These are phyloP conservation scores for Naso thynnoides DNA, from an alignment of 2,797 vertebrate genomes.

Conservation along the genomic window DNA sequence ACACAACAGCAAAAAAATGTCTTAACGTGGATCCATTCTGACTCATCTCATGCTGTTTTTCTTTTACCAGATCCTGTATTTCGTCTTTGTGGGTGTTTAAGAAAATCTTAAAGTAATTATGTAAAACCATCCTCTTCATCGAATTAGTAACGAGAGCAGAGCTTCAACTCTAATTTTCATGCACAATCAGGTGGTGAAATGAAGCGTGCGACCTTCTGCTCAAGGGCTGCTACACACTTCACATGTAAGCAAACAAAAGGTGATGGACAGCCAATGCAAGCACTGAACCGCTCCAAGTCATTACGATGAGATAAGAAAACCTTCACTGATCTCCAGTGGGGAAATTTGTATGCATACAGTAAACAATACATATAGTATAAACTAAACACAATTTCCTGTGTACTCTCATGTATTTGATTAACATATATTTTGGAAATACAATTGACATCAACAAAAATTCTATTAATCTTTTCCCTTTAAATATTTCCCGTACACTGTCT, in stretches of 20 bases:
- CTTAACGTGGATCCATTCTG: neutral
- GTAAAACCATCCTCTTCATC: slow-evolving; percentile 42
- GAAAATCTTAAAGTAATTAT: slow-evolving; percentile 32
- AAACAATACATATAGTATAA: neutral
- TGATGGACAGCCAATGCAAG: neutral
- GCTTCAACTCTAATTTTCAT: slow-evolving; percentile 43
- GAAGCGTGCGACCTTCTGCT: slow-evolving; percentile 37
- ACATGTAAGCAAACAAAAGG: slow-evolving; percentile 36
- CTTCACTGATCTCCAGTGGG: no score
- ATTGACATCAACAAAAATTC: neutral
- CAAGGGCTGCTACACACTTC: slow-evolving; percentile 21
- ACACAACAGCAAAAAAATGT: neutral
- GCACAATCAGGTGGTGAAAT: slow-evolving; percentile 48
- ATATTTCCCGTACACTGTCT: no score
- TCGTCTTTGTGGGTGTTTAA: slow-evolving; percentile 9
- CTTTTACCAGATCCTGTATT: neutral
- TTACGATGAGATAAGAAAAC: no score
- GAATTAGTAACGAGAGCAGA: slow-evolving; percentile 3
- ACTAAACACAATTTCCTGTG: no score
- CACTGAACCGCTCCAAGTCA: neutral
- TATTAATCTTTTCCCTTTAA: neutral
- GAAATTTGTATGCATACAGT: neutral
- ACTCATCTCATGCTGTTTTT: neutral
- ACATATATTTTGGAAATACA: no score
- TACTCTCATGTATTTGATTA: neutral